Evolutionary conservation across 1,140 invertebrate species (phyloP), one percentile per base, ranked within the genome.

Genomic region (Parasteatoda tepidariorum): DNA sequence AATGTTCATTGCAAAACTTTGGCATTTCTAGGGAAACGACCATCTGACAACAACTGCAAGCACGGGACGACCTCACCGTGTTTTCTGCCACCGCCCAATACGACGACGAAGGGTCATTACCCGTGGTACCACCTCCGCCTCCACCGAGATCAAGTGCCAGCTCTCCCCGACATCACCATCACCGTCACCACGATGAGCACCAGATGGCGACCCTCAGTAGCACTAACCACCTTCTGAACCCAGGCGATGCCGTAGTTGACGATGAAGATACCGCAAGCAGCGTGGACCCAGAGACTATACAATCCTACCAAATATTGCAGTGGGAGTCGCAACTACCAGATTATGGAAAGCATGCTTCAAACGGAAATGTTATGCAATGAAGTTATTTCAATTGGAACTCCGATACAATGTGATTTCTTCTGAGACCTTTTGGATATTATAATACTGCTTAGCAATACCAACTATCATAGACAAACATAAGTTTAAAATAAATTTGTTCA

Each of bases 21-120:
- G n/a, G n/a, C n/a, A n/a, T n/a, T n/a, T n/a, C n/a, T 41, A 83
- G 81, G 81, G 81, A 83, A 83, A 83, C 81, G 81, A 83, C 81
- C 81, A 83, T 83, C 68, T 83, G 81, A 83, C 81, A 83, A 83
- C 81, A 83, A 83, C 81, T 83, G 81, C 81, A 83, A 38, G 59
- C 81, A 74, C 81, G 81, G 81, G 70, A 74, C 34, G 55, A 70
- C 33, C 57, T 38, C 66, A 61, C 78, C 78, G 78, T 82, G 78
- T 82, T 34, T 30, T 71, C 78, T n/a, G 22, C 76, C 66, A 57
- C 64, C 31, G 62, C 75, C 61, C 28, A 59, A 34, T 48, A 30
- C 33, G 59, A 66, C 22, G 66, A 70, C 28, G 41, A 22, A 30
- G 3, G 38, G 26, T 34, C 15, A n/a, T 67, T 55, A 6, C 54